Base-by-base conservation (phyloP, 2,888 invertebrate species). In the Blomia tropicalis region DNA sequence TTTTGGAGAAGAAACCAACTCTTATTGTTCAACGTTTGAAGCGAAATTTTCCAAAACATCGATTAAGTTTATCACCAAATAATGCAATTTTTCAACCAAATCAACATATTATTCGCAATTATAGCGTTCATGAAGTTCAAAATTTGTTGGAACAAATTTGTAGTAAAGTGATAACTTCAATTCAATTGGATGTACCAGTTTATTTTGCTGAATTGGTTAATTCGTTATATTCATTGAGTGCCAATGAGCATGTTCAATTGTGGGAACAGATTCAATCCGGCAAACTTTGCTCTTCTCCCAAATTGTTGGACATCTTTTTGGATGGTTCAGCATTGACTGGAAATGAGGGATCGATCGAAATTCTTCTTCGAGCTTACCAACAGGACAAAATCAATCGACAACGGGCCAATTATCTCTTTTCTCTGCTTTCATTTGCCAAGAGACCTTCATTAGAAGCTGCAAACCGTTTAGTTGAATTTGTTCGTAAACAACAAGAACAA, bases 251-350 rank as follows among this genome's bases (percentile, higher is more conserved):
- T 5, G 41, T 32, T 17, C 36, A 41, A 51, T 4, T 63, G 1
- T 41, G 36, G 7, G 22, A 19, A n/a, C 30, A 44, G 5, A 43
- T 60, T 11, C 22, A 43, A 19, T 22, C 2, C n/a, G 54, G 54
- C 14, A 53, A 59, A 19, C n/a, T 63, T 17, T 60, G 63, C 25
- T 30, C 60, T 5, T 51, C 62, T 0, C 1, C 30, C 25, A 62
- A 64, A 41, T 7, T 63, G 4, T 36, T 43, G 53, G 67, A 68
- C 44, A 29, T 67, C 2, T 66, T 68, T 32, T 59, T 66, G 29
- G 67, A 69, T 60, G 67, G 69, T 4, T 47, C 68, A n/a, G 63
- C 66, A 23, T 36, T 66, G 32, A 64, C 67, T 2, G 66, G 65
- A 31, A 66, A 64, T 5, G 51, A 65, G 7, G 66, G 64, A 7